These are phyloP conservation scores for Lasius fuliginosus DNA, from an alignment of 2,888 invertebrate species.

Conservation along the genomic window DNA sequence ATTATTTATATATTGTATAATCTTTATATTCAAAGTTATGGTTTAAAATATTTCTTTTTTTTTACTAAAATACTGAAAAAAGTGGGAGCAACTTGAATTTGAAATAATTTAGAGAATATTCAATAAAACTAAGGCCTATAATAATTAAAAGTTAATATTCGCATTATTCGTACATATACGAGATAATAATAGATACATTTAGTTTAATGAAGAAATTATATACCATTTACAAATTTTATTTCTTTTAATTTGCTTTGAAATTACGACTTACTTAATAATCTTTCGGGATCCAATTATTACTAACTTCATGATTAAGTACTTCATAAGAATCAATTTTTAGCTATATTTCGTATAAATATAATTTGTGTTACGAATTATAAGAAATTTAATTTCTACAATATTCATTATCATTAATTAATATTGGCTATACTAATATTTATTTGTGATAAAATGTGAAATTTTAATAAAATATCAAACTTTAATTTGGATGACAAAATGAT, in stretches of 20 bases:
- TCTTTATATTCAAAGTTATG: not conserved
- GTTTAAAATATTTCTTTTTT: too few relatives aligned
- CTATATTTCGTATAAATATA: too few relatives aligned
- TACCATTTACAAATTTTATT: not conserved
- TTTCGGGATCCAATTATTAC: too few relatives aligned
- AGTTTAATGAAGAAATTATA: not conserved
- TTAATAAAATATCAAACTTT: too few relatives aligned
- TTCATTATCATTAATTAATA: too few relatives aligned
- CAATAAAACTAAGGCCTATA: not conserved
- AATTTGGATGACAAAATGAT: not conserved
- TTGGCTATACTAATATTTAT: too few relatives aligned
- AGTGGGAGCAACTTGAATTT: not conserved
- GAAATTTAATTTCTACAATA: too few relatives aligned
- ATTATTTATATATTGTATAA: not conserved
- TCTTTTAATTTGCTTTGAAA: conserved; percentile 16
- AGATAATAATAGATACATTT: conserved; percentile 7
- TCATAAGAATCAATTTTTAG: too few relatives aligned
- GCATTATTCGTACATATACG: not conserved
- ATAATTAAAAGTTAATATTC: not conserved
- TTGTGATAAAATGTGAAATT: too few relatives aligned
- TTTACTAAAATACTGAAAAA: not conserved
- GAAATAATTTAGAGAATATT: conserved; percentile 11
- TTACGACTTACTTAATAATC: not conserved
- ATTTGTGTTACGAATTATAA: too few relatives aligned
- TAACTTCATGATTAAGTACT: too few relatives aligned